Evolutionary conservation across 2,888 invertebrate genomes (phyloP), one percentile per base, ranked within the genome.

Genomic region (Pediacus dermestoides): DNA sequence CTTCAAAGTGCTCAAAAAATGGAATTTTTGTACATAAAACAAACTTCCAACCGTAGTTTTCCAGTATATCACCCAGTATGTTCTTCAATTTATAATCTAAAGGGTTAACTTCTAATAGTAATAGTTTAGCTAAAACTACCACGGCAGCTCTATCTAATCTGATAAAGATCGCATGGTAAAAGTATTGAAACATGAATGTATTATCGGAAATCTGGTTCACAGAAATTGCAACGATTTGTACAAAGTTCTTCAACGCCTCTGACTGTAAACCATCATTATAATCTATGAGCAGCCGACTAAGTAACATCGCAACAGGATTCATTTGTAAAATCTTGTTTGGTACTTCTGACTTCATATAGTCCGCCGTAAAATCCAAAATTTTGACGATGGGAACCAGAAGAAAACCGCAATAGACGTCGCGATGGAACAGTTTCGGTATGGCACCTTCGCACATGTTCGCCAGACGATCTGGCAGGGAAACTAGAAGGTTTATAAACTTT

Each of bases 401-500:
- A 26, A 77, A 64, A 34, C 74, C 77, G 0, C 77, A 71, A 60
- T 77, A 87, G 12, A 70, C 71, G 9, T 74, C 70, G 0, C 75
- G 70, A 0, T 74, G 66, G 57, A 84, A 86, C 10, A 74, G 70
- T 40, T 73, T 70, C 0, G 80, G 76, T 3, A 78, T 70, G 16
- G 76, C 68, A 1, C 68, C 70, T 43, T 78, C 68, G 15, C 81
- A 52, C 51, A 73, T 74, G 58, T 90, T 90, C 4, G 86, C 84
- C 25, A 88, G 69, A 48, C 82, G 71, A 53, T 73, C 79, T 0
- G 89, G 88, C 33, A 89, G 53, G 1, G 84, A 82, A 4, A 79
- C 68, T 34, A 88, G 53, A 30, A 77, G 53, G 57, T 83, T 83
- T 0, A 83, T 71, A 12, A 74, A 76, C 18, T 70, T 71, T 41